Conservation (phyloP, 2,113 vertebrate species). For the Sylvilagus bachmani region DNA sequence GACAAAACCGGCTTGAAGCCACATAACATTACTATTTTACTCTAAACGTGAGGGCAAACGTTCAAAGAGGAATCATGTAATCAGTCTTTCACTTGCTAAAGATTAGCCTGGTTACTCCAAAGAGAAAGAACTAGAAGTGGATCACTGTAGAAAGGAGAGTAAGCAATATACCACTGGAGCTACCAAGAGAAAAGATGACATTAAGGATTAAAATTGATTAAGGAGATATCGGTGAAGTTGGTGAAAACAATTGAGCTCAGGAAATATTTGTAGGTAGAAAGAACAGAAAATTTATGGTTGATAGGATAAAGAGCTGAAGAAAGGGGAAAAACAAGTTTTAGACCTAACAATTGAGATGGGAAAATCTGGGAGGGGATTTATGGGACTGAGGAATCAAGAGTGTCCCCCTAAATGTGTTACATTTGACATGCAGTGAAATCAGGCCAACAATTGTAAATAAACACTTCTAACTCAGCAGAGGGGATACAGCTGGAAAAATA, state of each 20-base stretch:
- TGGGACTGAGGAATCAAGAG: not conserved
- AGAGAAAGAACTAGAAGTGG: not conserved
- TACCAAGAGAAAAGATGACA: not conserved
- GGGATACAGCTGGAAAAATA: not conserved
- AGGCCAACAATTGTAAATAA: not conserved
- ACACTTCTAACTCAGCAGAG: not conserved
- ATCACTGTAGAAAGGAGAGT: not conserved
- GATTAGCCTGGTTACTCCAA: not conserved
- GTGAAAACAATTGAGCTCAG: not conserved
- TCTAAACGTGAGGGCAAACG: not conserved
- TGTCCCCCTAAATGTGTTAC: not conserved
- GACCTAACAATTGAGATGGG: not conserved
- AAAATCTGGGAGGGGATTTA: not conserved
- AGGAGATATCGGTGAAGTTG: not conserved
- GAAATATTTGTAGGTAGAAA: not conserved
- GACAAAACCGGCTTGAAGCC: not conserved
- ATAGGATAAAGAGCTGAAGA: not conserved
- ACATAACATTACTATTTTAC: not conserved
- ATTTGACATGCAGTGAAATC: not conserved
- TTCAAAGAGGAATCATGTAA: not conserved
- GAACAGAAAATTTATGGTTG: not conserved
- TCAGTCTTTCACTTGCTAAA: conserved; percentile 6
- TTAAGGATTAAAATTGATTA: not conserved
- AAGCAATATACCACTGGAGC: not conserved
- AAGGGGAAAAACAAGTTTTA: not conserved